These are phyloP conservation scores for Crocodylus rhombifer DNA, from an alignment of 2,797 vertebrate genomes.

Conservation along the genomic window DNA sequence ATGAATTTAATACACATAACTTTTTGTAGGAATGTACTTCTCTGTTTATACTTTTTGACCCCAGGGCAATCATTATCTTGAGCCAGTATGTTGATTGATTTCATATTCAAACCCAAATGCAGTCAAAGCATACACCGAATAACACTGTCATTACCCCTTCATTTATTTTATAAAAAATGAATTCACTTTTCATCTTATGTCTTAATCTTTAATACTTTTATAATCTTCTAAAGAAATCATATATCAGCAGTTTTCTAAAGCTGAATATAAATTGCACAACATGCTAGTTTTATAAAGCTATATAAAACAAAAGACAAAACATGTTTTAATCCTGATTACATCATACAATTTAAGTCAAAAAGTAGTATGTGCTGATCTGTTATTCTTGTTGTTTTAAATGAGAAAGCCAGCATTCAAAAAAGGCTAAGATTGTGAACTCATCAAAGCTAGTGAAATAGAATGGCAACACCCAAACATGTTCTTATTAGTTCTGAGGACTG, in stretches of 20 bases:
- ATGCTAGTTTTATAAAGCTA: neutral
- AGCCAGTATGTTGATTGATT: fast-evolving
- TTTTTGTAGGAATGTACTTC: neutral
- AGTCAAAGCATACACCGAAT: neutral
- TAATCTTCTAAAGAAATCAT: neutral
- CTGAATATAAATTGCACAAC: neutral
- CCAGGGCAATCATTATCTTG: neutral
- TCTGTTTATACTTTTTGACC: neutral
- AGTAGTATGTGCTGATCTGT: neutral
- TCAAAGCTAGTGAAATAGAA: neutral
- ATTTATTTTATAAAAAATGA: neutral
- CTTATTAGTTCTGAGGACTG: neutral
- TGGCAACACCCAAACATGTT: neutral
- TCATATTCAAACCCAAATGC: neutral
- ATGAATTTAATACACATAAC: neutral
- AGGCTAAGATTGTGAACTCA: neutral
- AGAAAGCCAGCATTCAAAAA: neutral
- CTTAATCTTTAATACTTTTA: neutral
- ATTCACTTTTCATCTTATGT: neutral
- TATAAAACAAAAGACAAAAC: neutral
- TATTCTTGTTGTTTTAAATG: neutral
- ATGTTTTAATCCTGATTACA: neutral
- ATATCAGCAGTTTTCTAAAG: neutral
- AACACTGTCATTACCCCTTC: no score
- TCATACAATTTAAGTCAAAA: neutral